Evolutionary conservation across 2,113 vertebrate genomes (phyloP), one percentile per base, ranked within the genome.

Genomic region (Sclerurus mexicanus): DNA sequence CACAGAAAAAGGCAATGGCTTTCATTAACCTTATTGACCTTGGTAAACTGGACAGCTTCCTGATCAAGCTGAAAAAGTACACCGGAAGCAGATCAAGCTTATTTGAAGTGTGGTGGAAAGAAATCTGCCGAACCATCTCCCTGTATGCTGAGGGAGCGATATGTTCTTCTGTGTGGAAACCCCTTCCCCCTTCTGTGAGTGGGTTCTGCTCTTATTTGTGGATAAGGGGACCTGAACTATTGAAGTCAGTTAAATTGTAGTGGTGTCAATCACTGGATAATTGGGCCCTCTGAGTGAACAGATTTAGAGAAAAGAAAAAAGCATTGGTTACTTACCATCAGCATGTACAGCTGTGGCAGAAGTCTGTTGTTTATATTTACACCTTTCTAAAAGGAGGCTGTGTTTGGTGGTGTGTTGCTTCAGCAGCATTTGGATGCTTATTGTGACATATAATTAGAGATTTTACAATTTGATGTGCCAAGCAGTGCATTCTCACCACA

Each of bases 361-460:
- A 93, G 56, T 77, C 82, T 94, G 88, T 85, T 92, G 62, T 90
- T 96, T 94, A 50, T 87, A 53, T 96, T 82, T 94, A 78, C 62
- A 72, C 76, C 58, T 89, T 94, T 89, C 73, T 69, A 50, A 92
- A 60, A 85, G 49, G 84, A 94, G 69, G 22, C 40, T 64, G 60
- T 91, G 23, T 93, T 94, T 92, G 67, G 37, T 72, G 64, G 22
- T 74, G 60, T 90, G 64, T 73, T 96, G 60, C 88, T 92, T 56
- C 88, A 90, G 88, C 52, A 96, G 72, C 76, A 86, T 87, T 92
- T 94, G 42, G 49, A 56, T 92, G 60, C 89, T 78, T 78, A 71
- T 64, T 90, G 83, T 63, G 60, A 79, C 37, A 39, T 64, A 21
- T 56, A 86, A 94, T 93, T 78, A 90, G 59, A 84, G 40, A 62